Evolutionary conservation across 1,140 invertebrate species (phyloP), one percentile per base, ranked within the genome.

Genomic region (Trichonephila clavata): DNA sequence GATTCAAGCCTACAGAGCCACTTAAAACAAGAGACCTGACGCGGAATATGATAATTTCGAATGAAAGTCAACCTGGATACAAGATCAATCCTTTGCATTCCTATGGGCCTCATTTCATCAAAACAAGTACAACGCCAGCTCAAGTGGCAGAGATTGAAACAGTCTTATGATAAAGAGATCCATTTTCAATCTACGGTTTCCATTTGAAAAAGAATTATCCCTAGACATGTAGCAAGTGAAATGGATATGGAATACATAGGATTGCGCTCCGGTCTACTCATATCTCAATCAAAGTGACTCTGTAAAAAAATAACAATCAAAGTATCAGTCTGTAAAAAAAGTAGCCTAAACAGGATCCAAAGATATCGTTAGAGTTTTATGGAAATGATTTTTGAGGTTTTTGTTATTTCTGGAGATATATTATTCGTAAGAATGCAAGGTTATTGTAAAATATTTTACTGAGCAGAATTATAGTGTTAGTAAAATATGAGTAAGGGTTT

Each of bases 101-200:
- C 5, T 94, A 94, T 18, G 93, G 93, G 1, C 93, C 93, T 24
- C 93, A 94, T 60, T 94, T 94, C 87, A 94, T 94, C 87, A 94
- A 89, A 59, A 94, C 93, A 5, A 84, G 39, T 39, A 94, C 93
- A 50, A 94, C 93, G 13, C 8, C 39, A 32, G n/a, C 59, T 5
- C 86, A 94, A 27, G 93, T 94, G 4, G 87, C 93, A 43, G 93
- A 94, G 57, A 94, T 94, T n/a, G 93, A 94, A 68, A 94, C 93
- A 1, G 93, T 94, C n/a, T 94, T 94, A 94, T 94, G 93, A 94
- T 94, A 88, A 77, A 32, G 14, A n/a, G 3, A 89, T 24, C 21
- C 50, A 39, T 87, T n/a, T n/a, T n/a, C 21, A n/a, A 13, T 20
- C 16, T 24, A 39, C 24, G 65, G 21, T 43, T 57, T 20, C 3